Evolutionary conservation across 2,888 invertebrate genomes (phyloP).

Genomic region (Oithona nana): DNA sequence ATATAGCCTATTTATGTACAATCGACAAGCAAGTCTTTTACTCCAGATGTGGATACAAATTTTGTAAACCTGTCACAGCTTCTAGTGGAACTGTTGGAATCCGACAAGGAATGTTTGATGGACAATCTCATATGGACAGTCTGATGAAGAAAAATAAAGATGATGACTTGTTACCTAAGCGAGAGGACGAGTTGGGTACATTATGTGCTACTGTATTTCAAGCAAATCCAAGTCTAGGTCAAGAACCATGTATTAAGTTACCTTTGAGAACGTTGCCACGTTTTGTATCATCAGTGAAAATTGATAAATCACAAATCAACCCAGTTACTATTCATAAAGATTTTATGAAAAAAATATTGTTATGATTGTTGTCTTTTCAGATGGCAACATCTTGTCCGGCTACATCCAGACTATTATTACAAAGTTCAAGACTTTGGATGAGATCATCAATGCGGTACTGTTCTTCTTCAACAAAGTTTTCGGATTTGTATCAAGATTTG

Average conservation of each 20-base stretch:
- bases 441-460: no score
- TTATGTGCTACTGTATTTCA: not conserved
- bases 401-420: no score
- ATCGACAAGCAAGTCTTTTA: conserved; percentile 17
- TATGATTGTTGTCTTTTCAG: not conserved
- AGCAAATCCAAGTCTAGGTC: not conserved
- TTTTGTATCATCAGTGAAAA: no score
- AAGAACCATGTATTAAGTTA: not conserved
- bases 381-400: no score
- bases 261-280: not conserved
- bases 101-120: not conserved
- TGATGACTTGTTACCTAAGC: not conserved
- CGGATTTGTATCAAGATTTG: no score
- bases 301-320: not conserved
- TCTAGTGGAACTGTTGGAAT: conserved; percentile 5
- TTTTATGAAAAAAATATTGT: not conserved
- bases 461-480: no score
- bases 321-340: not conserved
- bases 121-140: not conserved
- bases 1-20: conserved; percentile 6
- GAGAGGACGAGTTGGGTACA: not conserved
- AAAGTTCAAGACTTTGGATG: no score
- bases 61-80: conserved; percentile 8
- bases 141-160: no score
- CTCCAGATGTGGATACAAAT: conserved; percentile 12